Percentiles rank a stretch among this genome's conserved stretches.
Conservation (phyloP, 2,797 vertebrate genomes). For the Fistularia tabacaria region DNA sequence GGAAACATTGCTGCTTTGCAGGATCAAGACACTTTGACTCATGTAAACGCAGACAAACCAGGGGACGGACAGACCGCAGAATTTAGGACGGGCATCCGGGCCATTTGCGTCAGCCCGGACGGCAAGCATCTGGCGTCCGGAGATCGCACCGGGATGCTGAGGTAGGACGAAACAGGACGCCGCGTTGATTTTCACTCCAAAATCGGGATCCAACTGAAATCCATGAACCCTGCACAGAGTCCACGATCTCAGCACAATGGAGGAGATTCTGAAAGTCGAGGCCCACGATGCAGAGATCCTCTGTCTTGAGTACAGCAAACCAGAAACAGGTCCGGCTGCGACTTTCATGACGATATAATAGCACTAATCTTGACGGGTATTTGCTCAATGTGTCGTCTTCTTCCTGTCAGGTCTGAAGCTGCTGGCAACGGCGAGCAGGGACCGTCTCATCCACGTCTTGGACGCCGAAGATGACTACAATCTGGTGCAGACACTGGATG, state of each 20-base stretch:
- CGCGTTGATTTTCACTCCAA: neutral
- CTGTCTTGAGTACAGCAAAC: constrained; percentile 91
- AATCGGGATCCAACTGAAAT: neutral
- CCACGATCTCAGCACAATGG: constrained; percentile 82
- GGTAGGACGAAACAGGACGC: constrained; percentile 67
- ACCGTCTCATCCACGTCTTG: constrained; percentile 89
- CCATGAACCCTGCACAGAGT: constrained; percentile 73
- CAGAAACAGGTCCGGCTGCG: constrained; percentile 81
- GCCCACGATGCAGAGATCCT: constrained; percentile 93
- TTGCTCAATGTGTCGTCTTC: neutral
- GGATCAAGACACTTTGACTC: constrained; percentile 78
- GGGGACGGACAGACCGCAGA: constrained; percentile 79
- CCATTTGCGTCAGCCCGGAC: constrained; percentile 89
- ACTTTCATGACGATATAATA: neutral
- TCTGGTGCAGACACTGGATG: constrained; percentile 90
- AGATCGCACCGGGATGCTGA: constrained; percentile 89
- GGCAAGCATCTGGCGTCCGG: constrained; percentile 94
- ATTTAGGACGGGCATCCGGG: constrained; percentile 83
- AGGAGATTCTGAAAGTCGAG: constrained; percentile 86
- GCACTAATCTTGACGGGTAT: neutral
- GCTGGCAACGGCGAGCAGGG: constrained; percentile 89
- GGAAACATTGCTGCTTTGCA: constrained; percentile 77
- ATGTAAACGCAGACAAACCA: constrained; percentile 74
- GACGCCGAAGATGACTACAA: constrained; percentile 85
- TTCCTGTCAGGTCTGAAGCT: constrained; percentile 83